Conservation (phyloP, 2,113 vertebrate genomes). For the Rhinolophus sinicus region DNA sequence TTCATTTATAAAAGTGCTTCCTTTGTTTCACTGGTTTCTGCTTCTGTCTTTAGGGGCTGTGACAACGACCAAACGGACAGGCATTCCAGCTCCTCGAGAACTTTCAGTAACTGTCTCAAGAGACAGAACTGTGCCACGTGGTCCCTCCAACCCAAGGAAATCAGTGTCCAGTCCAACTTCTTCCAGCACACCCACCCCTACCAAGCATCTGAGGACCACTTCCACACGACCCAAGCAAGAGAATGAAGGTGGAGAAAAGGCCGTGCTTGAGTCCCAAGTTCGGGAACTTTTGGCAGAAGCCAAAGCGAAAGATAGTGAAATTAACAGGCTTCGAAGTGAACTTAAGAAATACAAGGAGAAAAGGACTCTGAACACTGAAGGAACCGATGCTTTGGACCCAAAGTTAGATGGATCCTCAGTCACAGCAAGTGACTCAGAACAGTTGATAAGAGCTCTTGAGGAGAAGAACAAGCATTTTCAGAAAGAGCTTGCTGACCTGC, state of each 20-base stretch:
- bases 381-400: constrained; percentile 74
- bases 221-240: constrained; percentile 89
- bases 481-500: constrained; percentile 89
- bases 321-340: constrained; percentile 93
- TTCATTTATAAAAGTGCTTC: neutral
- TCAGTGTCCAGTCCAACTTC: constrained; percentile 92
- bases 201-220: constrained; percentile 89
- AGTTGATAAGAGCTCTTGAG: constrained; percentile 89
- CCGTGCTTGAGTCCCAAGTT: constrained; percentile 92
- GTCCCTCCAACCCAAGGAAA: constrained; percentile 89
- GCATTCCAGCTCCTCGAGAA: constrained; percentile 95
- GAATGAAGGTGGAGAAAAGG: constrained; percentile 88
- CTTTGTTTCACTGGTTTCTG: neutral
- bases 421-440: constrained; percentile 84
- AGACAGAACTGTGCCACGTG: constrained; percentile 89
- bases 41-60: constrained; percentile 83
- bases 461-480: constrained; percentile 94
- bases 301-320: constrained; percentile 96
- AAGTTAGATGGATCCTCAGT: constrained; percentile 65
- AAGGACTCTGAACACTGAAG: constrained; percentile 78
- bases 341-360: constrained; percentile 91
- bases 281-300: constrained; percentile 96
- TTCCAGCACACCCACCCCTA: constrained; percentile 90
- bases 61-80: constrained; percentile 91
- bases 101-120: constrained; percentile 87